These are phyloP conservation scores for Scaptomyza graminum DNA, from an alignment of 1,140 invertebrate genomes.

Conservation along the genomic window DNA sequence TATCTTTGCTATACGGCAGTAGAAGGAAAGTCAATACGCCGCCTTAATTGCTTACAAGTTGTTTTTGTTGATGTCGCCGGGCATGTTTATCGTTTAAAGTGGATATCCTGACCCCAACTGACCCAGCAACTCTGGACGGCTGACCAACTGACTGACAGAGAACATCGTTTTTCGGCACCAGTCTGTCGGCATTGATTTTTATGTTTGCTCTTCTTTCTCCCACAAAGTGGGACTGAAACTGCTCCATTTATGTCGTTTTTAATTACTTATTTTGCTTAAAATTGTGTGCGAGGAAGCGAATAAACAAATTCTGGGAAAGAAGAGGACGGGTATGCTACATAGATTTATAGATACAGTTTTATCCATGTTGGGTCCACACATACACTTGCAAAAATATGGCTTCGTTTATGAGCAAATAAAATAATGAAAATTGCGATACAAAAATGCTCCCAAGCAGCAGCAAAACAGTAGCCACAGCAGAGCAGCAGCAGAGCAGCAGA, in stretches of 20 bases:
- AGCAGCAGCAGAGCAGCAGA: slow-evolving; percentile 19
- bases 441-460: slow-evolving; percentile 51
- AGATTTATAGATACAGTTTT: slow-evolving; percentile 24
- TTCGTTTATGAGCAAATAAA: slow-evolving; percentile 83
- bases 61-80: slow-evolving; percentile 59
- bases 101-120: slow-evolving; percentile 60
- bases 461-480: slow-evolving; percentile 10
- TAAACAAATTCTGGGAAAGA: slow-evolving; percentile 53
- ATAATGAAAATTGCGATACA: slow-evolving; percentile 82
- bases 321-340: background rate
- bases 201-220: slow-evolving; percentile 24
- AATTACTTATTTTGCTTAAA: slow-evolving; percentile 80
- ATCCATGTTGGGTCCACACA: slow-evolving; percentile 20
- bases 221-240: slow-evolving; percentile 32
- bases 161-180: slow-evolving; percentile 53
- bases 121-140: slow-evolving; percentile 37
- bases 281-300: slow-evolving; percentile 67
- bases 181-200: slow-evolving; percentile 78
- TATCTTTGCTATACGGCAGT: slow-evolving; percentile 25
- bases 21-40: slow-evolving; percentile 65
- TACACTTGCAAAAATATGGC: slow-evolving; percentile 77
- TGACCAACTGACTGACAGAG: slow-evolving; percentile 9
- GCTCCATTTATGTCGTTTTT: slow-evolving; percentile 76
- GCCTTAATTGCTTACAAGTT: slow-evolving; percentile 80
- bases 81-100: slow-evolving; percentile 78